A percentile compares a stretch with the other conserved stretches of the same genome.
Conservation (phyloP, 2,888 invertebrate species). For the Arrhopalites spinosus region DNA sequence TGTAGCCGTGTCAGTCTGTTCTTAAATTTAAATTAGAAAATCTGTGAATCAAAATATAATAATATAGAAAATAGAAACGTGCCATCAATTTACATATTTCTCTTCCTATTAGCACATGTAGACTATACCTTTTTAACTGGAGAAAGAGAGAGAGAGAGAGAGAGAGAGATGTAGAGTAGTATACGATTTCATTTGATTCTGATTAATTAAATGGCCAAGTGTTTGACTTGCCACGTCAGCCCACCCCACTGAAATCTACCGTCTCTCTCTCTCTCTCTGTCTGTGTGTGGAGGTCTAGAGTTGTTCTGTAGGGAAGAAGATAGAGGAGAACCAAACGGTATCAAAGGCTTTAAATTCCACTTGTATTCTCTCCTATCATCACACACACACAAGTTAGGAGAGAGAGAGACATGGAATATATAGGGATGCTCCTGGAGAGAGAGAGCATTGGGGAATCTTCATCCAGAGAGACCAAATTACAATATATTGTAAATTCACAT, state of each 20-base stretch:
- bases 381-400: not conserved
- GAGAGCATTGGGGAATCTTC: constrained; percentile 4
- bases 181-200: constrained; percentile 10
- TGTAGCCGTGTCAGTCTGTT: too few species aligned
- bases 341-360: constrained; percentile 14
- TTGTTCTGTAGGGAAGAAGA: not conserved
- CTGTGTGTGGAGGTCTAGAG: too few species aligned
- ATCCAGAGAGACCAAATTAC: constrained; percentile 14
- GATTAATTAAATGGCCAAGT: constrained; percentile 19
- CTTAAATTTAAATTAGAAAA: too few species aligned
- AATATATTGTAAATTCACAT: constrained; percentile 29
- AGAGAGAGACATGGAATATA: not conserved
- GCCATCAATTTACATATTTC: too few species aligned
- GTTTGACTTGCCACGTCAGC: constrained; percentile 13
- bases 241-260: not conserved
- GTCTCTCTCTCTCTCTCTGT: too few species aligned
- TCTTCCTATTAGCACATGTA: not conserved
- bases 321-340: not conserved
- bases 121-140: not conserved
- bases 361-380: not conserved
- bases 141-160: not conserved
- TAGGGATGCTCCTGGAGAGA: not conserved
- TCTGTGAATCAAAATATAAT: too few species aligned
- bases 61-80: too few species aligned
- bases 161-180: not conserved